phyloP scores from a whole-genome alignment of 2,113 vertebrate genomes.

The Hippocampus mohnikei region DNA sequence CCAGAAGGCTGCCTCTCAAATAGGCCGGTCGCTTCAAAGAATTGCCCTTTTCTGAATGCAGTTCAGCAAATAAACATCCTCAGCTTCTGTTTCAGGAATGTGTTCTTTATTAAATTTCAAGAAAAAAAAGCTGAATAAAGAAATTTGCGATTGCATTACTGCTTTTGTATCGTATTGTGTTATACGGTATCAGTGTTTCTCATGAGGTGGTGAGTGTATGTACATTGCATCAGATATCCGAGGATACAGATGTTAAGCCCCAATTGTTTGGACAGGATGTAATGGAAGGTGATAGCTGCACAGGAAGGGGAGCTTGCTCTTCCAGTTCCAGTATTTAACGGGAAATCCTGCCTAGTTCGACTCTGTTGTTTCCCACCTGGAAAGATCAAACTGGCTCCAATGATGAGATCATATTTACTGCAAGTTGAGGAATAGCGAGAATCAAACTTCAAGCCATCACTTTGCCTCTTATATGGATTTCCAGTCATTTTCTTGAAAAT shows the following conservation, averaged over 20 bases:
- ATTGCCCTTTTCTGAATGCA: neutral
- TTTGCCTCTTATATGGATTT: neutral
- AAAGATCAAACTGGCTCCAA: slow-evolving; percentile 2
- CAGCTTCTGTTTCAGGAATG: neutral
- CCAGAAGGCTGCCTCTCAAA: neutral
- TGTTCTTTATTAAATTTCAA: neutral
- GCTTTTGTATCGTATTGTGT: neutral
- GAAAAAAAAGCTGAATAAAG: neutral
- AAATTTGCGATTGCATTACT: neutral
- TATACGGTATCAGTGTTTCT: neutral
- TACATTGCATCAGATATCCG: neutral
- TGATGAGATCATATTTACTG: neutral
- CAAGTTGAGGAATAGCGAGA: neutral
- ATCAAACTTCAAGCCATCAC: neutral
- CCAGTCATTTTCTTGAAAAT: neutral
- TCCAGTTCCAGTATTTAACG: slow-evolving; percentile 11
- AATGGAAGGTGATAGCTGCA: slow-evolving; percentile 17
- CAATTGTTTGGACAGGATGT: slow-evolving; percentile 32
- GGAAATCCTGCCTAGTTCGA: slow-evolving; percentile 30
- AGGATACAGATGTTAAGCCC: slow-evolving; percentile 15
- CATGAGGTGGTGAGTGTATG: neutral
- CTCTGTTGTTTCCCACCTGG: slow-evolving; percentile 11
- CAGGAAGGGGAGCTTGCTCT: slow-evolving; percentile 31
- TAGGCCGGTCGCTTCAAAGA: neutral
- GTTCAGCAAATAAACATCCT: neutral